phyloP scores from a whole-genome alignment of 2,888 invertebrate genomes.

The Rotaria sp. region DNA sequence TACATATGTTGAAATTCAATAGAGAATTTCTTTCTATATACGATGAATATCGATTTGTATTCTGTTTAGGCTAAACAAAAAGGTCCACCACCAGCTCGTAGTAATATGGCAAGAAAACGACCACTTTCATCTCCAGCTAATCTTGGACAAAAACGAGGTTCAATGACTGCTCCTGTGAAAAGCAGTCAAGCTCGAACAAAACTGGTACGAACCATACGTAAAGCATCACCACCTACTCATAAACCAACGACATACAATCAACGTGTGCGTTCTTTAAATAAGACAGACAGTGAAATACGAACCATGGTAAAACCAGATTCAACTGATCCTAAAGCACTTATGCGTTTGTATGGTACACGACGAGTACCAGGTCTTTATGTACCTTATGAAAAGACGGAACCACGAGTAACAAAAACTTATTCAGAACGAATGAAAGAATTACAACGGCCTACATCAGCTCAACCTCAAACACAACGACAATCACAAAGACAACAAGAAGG shows the following conservation, averaged over 20 bases:
- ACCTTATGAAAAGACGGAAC: constrained; percentile 1
- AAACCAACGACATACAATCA: constrained; percentile 7
- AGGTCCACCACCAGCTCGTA: constrained; percentile 27
- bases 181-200: background rate
- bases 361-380: constrained; percentile 8
- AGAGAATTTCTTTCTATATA: background rate
- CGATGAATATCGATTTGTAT: background rate
- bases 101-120: background rate
- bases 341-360: constrained; percentile 18
- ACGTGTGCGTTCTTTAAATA: constrained; percentile 7
- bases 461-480: background rate
- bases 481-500: background rate
- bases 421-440: constrained; percentile 15
- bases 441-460: background rate
- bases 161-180: background rate
- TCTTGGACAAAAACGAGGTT: background rate
- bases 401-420: constrained; percentile 1
- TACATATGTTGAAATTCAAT: too few species aligned
- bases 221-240: constrained; percentile 21
- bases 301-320: background rate
- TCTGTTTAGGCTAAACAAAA: background rate
- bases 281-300: background rate
- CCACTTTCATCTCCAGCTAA: constrained; percentile 23
- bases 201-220: background rate
- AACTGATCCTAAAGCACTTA: constrained; percentile 7